Evolutionary conservation across 2,888 invertebrate species (phyloP), one percentile per base, ranked within the genome.

Genomic region (Caprella mutica): DNA sequence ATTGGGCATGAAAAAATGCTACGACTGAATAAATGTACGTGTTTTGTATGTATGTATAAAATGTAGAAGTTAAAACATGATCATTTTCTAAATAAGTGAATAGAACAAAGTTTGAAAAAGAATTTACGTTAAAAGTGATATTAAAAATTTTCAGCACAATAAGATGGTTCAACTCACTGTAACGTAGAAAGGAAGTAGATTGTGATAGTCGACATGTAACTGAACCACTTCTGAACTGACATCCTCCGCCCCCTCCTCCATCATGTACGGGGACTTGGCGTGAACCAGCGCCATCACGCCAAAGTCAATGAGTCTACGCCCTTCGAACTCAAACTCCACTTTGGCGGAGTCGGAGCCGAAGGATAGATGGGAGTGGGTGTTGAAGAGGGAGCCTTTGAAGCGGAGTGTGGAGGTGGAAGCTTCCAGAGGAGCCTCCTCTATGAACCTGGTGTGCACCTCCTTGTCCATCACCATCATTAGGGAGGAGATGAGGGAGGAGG

Each of bases 321-420:
- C 27, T 19, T 52, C 33, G 30, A 61, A 55, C 17, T 52, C 17
- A 27, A 55, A 61, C 12, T 50, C 38, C 12, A 58, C 52, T 4
- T 23, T 27, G 5, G 14, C 24, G 40, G 44, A 26, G 38, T 57
- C 52, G 8, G 52, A 33, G 3, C 51, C 52, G 5, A 52, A 55
- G 6, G 61, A 35, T n/a, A n/a, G n/a, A n/a, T n/a, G n/a, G n/a
- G n/a, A n/a, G n/a, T n/a, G n/a, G n/a, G n/a, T n/a, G n/a, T n/a
- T n/a, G n/a, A n/a, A n/a, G 50, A 58, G 30, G 39, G 52, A 62
- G 17, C 62, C 62, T n/a, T 30, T 24, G 51, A 53, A 62, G 5
- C 24, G 44, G 5, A 62, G 53, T 3, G 48, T 54, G 17, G 40
- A 38, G 4, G 62, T 52, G n/a, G 43, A 51, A 30, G 30, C 53